phyloP scores from a whole-genome alignment of 1,140 invertebrate species.

The Choristoneura fumiferana region DNA sequence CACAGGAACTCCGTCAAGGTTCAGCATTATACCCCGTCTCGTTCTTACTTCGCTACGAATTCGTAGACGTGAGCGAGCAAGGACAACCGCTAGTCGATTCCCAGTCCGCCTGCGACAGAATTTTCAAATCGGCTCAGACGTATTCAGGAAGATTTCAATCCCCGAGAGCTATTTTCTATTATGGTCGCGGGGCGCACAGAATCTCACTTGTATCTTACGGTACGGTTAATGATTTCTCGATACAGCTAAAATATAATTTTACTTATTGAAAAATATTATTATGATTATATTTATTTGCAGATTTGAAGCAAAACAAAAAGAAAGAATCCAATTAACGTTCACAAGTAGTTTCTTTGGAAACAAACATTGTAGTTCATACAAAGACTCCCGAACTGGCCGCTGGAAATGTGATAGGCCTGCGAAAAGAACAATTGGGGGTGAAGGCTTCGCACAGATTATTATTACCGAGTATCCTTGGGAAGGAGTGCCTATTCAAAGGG shows the following conservation, averaged over 20 bases:
- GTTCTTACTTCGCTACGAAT: slow-evolving; percentile 89
- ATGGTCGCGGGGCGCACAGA: slow-evolving; percentile 88
- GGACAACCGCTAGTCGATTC: slow-evolving; percentile 78
- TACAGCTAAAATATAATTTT: not conserved
- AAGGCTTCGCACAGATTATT: slow-evolving; percentile 82
- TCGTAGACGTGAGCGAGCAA: slow-evolving; percentile 83
- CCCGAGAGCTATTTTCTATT: slow-evolving; percentile 89
- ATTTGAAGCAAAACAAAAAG: slow-evolving; percentile 84
- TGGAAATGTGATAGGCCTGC: slow-evolving; percentile 82
- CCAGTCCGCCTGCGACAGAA: slow-evolving; percentile 80
- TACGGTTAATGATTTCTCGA: slow-evolving; percentile 28
- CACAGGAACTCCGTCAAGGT: slow-evolving; percentile 85
- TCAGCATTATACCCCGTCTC: slow-evolving; percentile 88
- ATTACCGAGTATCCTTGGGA: slow-evolving; percentile 88
- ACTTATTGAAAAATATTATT: slow-evolving; percentile 11
- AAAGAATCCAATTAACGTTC: slow-evolving; percentile 83
- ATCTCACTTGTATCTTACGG: slow-evolving; percentile 85
- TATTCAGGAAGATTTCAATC: slow-evolving; percentile 84
- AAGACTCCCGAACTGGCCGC: slow-evolving; percentile 82
- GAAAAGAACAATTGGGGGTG: slow-evolving; percentile 64
- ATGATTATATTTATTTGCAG: slow-evolving; percentile 48
- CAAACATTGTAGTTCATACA: slow-evolving; percentile 81
- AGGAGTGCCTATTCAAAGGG: slow-evolving; percentile 83
- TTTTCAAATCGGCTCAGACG: slow-evolving; percentile 77
- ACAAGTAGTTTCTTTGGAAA: slow-evolving; percentile 83